Conservation (phyloP, 2,888 invertebrate species). For the Rotaria magnacalcarata region DNA sequence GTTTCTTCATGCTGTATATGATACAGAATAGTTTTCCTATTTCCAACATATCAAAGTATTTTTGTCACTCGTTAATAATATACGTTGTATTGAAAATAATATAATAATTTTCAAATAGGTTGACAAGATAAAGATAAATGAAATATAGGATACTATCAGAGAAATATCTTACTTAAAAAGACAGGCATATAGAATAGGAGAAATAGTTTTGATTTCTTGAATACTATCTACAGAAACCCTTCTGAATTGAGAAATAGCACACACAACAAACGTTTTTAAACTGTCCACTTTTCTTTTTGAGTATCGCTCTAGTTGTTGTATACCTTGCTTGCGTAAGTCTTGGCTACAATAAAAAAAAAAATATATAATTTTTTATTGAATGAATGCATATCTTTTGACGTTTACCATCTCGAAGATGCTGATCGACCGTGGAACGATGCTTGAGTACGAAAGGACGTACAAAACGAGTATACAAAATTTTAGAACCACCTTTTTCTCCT, state of each 20-base stretch:
- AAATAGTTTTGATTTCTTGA: not conserved
- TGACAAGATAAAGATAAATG: not conserved
- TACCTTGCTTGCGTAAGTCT: too few relatives aligned
- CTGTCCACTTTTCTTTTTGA: not conserved
- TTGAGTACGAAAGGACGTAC: slow-evolving; percentile 61
- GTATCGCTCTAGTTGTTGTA: too few relatives aligned
- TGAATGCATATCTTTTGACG: too few relatives aligned
- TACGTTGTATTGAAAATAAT: not conserved
- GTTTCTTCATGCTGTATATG: not conserved
- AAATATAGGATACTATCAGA: not conserved
- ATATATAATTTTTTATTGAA: too few relatives aligned
- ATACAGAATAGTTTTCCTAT: not conserved
- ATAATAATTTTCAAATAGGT: not conserved
- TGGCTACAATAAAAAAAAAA: too few relatives aligned
- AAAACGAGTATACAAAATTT: slow-evolving; percentile 59
- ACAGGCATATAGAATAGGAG: not conserved
- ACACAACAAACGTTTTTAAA: not conserved
- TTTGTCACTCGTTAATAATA: not conserved
- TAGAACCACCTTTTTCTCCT: slow-evolving; percentile 59
- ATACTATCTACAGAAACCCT: not conserved
- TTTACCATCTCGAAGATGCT: not conserved
- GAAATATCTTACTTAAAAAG: not conserved
- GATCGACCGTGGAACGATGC: slow-evolving; percentile 50
- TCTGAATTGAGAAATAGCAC: not conserved
- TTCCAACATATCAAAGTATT: not conserved